A percentile compares a stretch with the other conserved stretches of the same genome.
phyloP scores from a whole-genome alignment of 92 coral and sea anemone species.

The Epizoanthus rinbou region DNA sequence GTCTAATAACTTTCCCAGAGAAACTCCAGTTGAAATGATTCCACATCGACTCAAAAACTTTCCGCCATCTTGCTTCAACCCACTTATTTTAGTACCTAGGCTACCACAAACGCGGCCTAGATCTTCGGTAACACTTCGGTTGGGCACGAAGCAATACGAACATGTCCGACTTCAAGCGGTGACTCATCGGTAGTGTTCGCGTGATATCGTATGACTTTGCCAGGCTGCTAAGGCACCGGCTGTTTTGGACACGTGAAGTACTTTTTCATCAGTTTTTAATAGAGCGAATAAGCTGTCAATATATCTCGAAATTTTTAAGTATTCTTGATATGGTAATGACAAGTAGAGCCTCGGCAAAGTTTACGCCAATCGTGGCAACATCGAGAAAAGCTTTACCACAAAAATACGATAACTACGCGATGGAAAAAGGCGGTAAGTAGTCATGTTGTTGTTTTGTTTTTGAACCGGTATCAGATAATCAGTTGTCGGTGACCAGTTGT shows the following conservation, averaged over 20 bases:
- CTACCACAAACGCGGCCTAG: neutral
- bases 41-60: neutral
- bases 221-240: conserved; percentile 34
- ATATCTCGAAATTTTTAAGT: neutral
- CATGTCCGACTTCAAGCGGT: neutral
- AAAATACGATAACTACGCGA: conserved; percentile 35
- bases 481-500: neutral
- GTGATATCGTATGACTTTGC: conserved; percentile 13
- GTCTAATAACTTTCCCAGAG: neutral
- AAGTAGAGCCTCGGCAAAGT: conserved; percentile 15
- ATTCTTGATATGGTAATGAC: conserved; percentile 13
- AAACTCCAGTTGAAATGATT: neutral
- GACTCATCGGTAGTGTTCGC: neutral
- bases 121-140: conserved; percentile 1
- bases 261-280: neutral
- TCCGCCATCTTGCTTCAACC: conserved; percentile 8
- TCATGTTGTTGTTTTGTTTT: neutral
- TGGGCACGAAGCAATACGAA: neutral
- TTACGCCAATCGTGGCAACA: conserved; percentile 47
- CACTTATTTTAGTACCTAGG: neutral
- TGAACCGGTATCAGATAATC: neutral
- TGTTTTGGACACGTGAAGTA: conserved; percentile 23
- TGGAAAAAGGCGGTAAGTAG: neutral
- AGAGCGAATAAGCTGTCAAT: neutral
- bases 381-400: conserved; percentile 53